These are phyloP conservation scores for Leucophenga montana DNA, from an alignment of 2,888 invertebrate genomes.

Conservation along the genomic window DNA sequence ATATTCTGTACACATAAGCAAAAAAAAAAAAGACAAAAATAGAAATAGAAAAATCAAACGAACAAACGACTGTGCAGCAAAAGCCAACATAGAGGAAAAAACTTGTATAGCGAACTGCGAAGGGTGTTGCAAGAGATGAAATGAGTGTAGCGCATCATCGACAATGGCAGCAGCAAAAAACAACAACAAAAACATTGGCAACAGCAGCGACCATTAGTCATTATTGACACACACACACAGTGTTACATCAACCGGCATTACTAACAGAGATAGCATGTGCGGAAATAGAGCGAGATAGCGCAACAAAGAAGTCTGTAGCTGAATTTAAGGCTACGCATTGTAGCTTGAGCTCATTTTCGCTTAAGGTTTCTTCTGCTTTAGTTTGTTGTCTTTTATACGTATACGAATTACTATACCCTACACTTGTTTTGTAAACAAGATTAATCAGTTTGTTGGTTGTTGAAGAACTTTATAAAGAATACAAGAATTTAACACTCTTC, in stretches of 20 bases:
- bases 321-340: not conserved
- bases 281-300: not conserved
- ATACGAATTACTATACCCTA: too few relatives aligned
- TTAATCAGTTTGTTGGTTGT: too few relatives aligned
- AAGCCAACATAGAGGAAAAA: not conserved
- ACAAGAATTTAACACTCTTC: too few relatives aligned
- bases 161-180: slow-evolving; percentile 1
- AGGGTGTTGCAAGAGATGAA: not conserved
- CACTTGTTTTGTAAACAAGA: too few relatives aligned
- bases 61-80: not conserved
- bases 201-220: slow-evolving; percentile 22
- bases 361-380: not conserved
- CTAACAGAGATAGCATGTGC: not conserved
- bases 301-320: not conserved
- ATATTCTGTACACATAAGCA: not conserved
- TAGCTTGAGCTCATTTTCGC: slow-evolving; percentile 4
- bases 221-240: slow-evolving; percentile 5
- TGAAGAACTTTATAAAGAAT: too few relatives aligned
- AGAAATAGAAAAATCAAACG: not conserved
- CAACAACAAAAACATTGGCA: not conserved
- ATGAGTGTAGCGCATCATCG: not conserved
- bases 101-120: too few relatives aligned
- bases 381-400: not conserved
- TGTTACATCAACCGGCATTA: not conserved
- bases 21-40: not conserved